Evolutionary conservation across 2,113 vertebrate genomes (phyloP).

Genomic region (Syngnathus floridae): DNA sequence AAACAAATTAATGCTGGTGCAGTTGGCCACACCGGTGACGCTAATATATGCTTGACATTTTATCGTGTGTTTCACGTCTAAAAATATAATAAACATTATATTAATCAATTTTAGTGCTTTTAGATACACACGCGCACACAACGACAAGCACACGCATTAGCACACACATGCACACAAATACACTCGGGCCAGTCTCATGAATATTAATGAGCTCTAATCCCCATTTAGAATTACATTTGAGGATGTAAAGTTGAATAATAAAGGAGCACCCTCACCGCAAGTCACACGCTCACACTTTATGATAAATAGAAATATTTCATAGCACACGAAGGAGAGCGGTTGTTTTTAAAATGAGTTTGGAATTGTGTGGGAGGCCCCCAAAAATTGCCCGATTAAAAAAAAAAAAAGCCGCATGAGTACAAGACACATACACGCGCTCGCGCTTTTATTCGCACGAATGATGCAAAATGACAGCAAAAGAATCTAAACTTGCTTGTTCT

Average conservation of each 20-base stretch:
- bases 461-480: slow-evolving; percentile 62
- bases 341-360: slow-evolving; percentile 10
- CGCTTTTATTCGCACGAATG: slow-evolving; percentile 41
- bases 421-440: no score
- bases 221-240: slow-evolving; percentile 79
- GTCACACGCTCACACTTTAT: slow-evolving; percentile 9
- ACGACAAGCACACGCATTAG: not conserved
- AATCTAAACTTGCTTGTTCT: slow-evolving; percentile 33
- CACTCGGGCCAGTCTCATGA: slow-evolving; percentile 61
- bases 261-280: slow-evolving; percentile 60
- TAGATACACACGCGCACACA: not conserved
- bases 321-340: slow-evolving; percentile 26
- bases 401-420: not conserved
- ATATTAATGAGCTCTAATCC: slow-evolving; percentile 75
- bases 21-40: not conserved
- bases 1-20: not conserved
- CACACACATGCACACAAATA: slow-evolving; percentile 28
- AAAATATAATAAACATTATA: slow-evolving; percentile 35
- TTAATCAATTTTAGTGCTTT: slow-evolving; percentile 57
- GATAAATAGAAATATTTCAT: slow-evolving; percentile 1
- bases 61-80: not conserved
- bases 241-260: slow-evolving; percentile 73
- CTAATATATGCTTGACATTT: not conserved
- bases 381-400: not conserved
- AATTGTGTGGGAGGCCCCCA: not conserved